These are phyloP conservation scores for Iselma pallidipennis DNA, from an alignment of 2,888 invertebrate species.

Conservation along the genomic window DNA sequence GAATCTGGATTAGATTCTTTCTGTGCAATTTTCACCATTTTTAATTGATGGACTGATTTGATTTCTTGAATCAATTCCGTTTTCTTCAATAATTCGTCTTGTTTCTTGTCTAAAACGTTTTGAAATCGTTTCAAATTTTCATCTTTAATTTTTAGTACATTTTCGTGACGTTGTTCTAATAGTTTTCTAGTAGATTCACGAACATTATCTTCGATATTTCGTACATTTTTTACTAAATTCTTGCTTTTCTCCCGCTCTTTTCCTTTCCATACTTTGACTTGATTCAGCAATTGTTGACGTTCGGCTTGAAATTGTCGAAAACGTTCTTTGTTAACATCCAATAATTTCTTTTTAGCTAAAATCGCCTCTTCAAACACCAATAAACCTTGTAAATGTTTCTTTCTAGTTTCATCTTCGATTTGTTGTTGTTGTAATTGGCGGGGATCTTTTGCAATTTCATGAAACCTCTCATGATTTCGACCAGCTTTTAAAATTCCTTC, in stretches of 20 bases:
- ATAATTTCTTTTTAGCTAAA: constrained; percentile 59
- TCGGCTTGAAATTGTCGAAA: constrained; percentile 59
- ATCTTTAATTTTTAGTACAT: constrained; percentile 57
- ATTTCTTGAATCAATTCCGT: constrained; percentile 55
- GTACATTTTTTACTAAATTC: constrained; percentile 57
- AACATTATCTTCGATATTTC: constrained; percentile 57
- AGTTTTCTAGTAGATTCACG: constrained; percentile 60
- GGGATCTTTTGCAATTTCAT: constrained; percentile 56
- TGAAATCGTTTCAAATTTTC: constrained; percentile 55
- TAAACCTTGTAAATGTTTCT: constrained; percentile 63
- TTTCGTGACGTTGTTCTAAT: constrained; percentile 60
- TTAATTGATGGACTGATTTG: constrained; percentile 49
- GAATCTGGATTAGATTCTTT: constrained; percentile 65
- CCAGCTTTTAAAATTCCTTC: constrained; percentile 58
- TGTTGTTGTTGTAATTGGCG: constrained; percentile 58
- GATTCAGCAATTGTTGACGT: constrained; percentile 56
- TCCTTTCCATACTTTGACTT: constrained; percentile 60
- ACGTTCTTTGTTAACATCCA: constrained; percentile 59
- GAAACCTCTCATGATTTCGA: constrained; percentile 54
- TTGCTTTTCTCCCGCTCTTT: constrained; percentile 58
- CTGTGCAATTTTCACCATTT: constrained; percentile 40
- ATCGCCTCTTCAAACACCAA: constrained; percentile 64
- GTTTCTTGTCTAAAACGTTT: constrained; percentile 44
- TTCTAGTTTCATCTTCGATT: constrained; percentile 60
- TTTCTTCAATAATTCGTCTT: constrained; percentile 51